A percentile compares a stretch with the other conserved stretches of the same genome.
phyloP scores from a whole-genome alignment of 2,113 vertebrate species.

The Psophia crepitans region DNA sequence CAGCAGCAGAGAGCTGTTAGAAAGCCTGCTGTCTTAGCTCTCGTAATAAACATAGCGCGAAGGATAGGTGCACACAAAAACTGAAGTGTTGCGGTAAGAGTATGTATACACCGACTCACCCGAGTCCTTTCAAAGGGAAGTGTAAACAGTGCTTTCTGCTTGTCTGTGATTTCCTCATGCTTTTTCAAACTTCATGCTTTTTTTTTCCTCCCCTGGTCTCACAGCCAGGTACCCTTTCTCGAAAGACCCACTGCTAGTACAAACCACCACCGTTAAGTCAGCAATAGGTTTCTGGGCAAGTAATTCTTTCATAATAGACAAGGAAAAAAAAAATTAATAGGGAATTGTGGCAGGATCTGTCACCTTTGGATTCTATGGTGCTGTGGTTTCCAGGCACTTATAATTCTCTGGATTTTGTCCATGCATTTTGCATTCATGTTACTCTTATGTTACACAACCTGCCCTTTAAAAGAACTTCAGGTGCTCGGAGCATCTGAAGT shows the following conservation, averaged over 20 bases:
- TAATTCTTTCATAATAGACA: neutral
- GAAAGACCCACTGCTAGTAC: neutral
- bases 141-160: neutral
- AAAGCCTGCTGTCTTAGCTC: constrained; percentile 32
- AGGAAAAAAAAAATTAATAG: neutral
- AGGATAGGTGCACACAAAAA: neutral
- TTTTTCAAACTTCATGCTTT: neutral
- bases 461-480: neutral
- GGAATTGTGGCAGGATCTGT: neutral
- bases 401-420: neutral
- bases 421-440: neutral
- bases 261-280: neutral
- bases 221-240: neutral
- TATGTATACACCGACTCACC: neutral
- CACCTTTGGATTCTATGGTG: neutral
- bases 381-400: neutral
- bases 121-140: neutral
- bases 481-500: neutral
- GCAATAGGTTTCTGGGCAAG: neutral
- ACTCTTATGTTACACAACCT: neutral
- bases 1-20: constrained; percentile 24
- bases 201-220: neutral
- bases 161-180: neutral
- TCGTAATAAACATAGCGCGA: neutral
- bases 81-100: neutral